Percentiles rank a stretch among this genome's conserved stretches.
Conservation (phyloP, 2,113 vertebrate genomes). For the Terrapene triunguis region DNA sequence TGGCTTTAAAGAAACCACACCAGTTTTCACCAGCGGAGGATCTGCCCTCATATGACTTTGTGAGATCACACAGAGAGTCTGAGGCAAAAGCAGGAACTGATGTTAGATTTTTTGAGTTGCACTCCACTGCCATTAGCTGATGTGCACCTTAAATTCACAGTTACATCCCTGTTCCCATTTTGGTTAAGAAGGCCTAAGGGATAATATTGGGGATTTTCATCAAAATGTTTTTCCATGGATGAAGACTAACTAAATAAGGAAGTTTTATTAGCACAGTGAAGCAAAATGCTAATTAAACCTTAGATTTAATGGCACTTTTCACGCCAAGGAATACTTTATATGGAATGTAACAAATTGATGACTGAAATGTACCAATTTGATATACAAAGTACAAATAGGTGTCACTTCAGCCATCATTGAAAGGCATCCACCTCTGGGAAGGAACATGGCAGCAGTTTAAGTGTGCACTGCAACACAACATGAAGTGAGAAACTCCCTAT, state of each 20-base stretch:
- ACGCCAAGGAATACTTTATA: conserved; percentile 54
- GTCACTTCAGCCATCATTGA: conserved; percentile 54
- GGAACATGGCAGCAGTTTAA: conserved; percentile 39
- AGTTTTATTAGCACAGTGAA: conserved; percentile 61
- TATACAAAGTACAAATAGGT: conserved; percentile 20
- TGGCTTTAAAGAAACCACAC: conserved; percentile 25
- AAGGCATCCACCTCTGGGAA: conserved; percentile 49
- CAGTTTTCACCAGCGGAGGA: background rate
- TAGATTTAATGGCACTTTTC: conserved; percentile 35
- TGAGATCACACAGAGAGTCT: background rate
- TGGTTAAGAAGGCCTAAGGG: conserved; percentile 42
- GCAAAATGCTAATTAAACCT: conserved; percentile 37
- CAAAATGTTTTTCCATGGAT: background rate
- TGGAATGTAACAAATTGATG: conserved; percentile 66
- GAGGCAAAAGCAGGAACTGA: conserved; percentile 24
- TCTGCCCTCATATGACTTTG: background rate
- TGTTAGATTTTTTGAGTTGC: conserved; percentile 39
- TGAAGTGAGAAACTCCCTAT: conserved; percentile 56
- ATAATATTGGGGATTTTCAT: conserved; percentile 53
- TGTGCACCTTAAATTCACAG: conserved; percentile 56
- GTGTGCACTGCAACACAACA: background rate
- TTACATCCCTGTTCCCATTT: background rate
- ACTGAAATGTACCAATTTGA: conserved; percentile 64
- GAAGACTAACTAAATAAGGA: background rate
- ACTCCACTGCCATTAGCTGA: background rate